Evolutionary conservation across 2,888 invertebrate species (phyloP).

Genomic region (Drosophila atroscutellata): DNA sequence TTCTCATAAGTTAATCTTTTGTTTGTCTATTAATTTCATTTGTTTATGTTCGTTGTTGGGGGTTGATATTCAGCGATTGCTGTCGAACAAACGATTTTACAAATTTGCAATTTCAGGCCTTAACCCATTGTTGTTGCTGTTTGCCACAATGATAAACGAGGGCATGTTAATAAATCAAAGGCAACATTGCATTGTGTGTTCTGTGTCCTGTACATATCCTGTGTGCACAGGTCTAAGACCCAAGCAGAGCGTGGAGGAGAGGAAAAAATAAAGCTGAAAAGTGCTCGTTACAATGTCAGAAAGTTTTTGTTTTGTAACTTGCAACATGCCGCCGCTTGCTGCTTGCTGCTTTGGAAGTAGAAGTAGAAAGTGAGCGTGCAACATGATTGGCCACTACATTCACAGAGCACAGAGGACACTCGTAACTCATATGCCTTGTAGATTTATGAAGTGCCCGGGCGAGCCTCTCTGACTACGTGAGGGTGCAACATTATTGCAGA

Average conservation of each 20-base stretch:
- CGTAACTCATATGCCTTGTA: conserved; percentile 79
- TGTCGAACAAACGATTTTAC: conserved; percentile 31
- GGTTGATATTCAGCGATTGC: conserved; percentile 31
- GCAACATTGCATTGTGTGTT: conserved; percentile 50
- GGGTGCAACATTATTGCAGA: conserved; percentile 21
- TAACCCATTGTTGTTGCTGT: conserved; percentile 64
- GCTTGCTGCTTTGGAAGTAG: conserved; percentile 15
- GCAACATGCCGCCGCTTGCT: conserved; percentile 10
- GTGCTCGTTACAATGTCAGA: conserved; percentile 58
- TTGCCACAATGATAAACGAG: conserved; percentile 75
- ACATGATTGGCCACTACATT: conserved; percentile 73
- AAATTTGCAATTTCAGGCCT: conserved; percentile 62
- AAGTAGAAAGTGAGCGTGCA: conserved; percentile 50
- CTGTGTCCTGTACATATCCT: conserved; percentile 29
- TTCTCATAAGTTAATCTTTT: conserved; percentile 37
- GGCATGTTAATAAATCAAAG: conserved; percentile 77
- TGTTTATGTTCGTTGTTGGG: conserved; percentile 58
- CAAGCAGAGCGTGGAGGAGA: background rate
- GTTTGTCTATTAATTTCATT: conserved; percentile 59
- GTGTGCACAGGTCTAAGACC: conserved; percentile 7
- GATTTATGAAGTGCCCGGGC: conserved; percentile 75
- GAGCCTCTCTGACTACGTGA: conserved; percentile 41
- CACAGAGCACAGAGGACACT: conserved; percentile 64
- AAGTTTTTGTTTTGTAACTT: conserved; percentile 58
- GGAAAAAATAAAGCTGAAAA: conserved; percentile 11